Evolutionary conservation across 2,797 vertebrate species (phyloP).

Genomic region (Pseudochirops cupreus): DNA sequence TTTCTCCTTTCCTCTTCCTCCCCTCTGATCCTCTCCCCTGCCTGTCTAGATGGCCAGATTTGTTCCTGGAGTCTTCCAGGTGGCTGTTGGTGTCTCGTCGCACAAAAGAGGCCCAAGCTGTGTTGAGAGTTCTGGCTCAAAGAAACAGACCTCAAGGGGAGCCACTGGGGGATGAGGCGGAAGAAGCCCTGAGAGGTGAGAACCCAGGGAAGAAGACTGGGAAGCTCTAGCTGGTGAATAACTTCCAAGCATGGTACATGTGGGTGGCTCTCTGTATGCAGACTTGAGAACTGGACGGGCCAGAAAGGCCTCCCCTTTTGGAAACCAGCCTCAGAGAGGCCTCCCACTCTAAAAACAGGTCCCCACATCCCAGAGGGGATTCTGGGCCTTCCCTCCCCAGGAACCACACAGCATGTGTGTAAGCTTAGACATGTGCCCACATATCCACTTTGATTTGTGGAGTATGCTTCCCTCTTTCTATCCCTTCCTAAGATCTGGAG

Average conservation of each 20-base stretch:
- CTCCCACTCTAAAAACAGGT: background rate
- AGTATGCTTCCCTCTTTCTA: slow-evolving; percentile 8
- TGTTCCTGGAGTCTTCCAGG: slow-evolving; percentile 92
- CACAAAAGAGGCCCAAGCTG: slow-evolving; percentile 80
- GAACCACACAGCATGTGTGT: background rate
- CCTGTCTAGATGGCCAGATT: slow-evolving; percentile 88
- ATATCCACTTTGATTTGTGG: background rate
- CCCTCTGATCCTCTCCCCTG: background rate
- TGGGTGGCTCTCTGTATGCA: background rate
- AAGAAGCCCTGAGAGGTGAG: slow-evolving; percentile 80
- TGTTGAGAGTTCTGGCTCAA: slow-evolving; percentile 78
- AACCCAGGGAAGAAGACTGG: background rate
- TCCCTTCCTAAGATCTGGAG: slow-evolving; percentile 88
- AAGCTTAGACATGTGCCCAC: background rate
- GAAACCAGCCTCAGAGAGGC: background rate
- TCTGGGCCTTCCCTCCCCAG: slow-evolving; percentile 47
- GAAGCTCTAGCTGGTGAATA: background rate
- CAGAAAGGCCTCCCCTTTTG: background rate
- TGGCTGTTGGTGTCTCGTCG: slow-evolving; percentile 92
- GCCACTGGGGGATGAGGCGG: slow-evolving; percentile 77
- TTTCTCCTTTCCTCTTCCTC: background rate
- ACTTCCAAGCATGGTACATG: background rate
- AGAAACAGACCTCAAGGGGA: slow-evolving; percentile 77
- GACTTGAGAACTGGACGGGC: background rate
- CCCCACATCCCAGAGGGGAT: background rate